Conservation (phyloP, 2,797 vertebrate species). For the Ambastaia sidthimunki region DNA sequence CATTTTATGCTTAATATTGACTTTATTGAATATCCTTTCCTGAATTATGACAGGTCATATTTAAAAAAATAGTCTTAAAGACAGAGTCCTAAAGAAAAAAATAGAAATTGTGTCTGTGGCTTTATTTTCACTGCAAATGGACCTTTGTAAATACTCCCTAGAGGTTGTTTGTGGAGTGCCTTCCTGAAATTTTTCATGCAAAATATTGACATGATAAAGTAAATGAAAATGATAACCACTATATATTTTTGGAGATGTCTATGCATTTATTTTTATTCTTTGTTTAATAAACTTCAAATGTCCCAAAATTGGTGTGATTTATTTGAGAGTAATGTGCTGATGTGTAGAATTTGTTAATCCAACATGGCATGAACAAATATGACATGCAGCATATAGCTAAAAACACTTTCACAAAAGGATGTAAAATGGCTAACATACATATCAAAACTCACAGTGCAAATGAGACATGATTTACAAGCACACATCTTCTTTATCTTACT, state of each 20-base stretch:
- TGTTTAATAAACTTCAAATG: conserved; percentile 78
- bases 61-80: conserved; percentile 20
- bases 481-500: conserved; percentile 21
- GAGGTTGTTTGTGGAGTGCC: conserved; percentile 77
- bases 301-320: conserved; percentile 60
- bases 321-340: not conserved
- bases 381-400: not conserved
- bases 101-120: conserved; percentile 30
- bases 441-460: conserved; percentile 64
- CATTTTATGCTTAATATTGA: conserved; percentile 44
- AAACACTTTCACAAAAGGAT: not conserved
- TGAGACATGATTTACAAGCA: conserved; percentile 34
- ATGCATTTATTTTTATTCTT: conserved; percentile 83
- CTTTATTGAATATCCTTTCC: conserved; percentile 28
- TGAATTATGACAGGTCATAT: conserved; percentile 24
- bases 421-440: conserved; percentile 46
- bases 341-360: not conserved
- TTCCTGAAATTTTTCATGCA: conserved; percentile 69
- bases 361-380: not conserved
- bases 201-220: conserved; percentile 57
- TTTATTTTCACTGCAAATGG: conserved; percentile 32
- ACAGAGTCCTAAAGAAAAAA: conserved; percentile 27
- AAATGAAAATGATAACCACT: conserved; percentile 72
- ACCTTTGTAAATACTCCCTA: conserved; percentile 49
- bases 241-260: conserved; percentile 80